Evolutionary conservation across 2,888 invertebrate species (phyloP).

Genomic region (Chrysopilus asiliformis): DNA sequence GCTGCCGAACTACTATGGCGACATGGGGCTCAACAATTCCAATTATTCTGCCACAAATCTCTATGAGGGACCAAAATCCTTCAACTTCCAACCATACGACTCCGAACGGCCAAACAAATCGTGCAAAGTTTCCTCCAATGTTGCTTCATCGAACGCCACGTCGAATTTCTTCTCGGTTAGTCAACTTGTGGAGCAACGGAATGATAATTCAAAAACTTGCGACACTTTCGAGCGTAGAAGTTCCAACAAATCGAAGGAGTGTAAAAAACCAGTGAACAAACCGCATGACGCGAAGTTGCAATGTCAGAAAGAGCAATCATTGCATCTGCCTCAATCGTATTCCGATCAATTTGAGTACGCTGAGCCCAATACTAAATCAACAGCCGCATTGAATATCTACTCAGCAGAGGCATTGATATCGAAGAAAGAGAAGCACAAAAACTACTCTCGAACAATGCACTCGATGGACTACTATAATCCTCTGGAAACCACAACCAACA

Average conservation of each 20-base stretch:
- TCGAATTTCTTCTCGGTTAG: slow-evolving; percentile 47
- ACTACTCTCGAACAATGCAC: slow-evolving; percentile 6
- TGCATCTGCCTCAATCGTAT: too few species aligned
- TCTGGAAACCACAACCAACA: background rate
- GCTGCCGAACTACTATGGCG: slow-evolving; percentile 39
- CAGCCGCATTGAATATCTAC: slow-evolving; percentile 13
- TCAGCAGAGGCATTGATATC: slow-evolving; percentile 20
- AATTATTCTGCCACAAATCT: slow-evolving; percentile 1
- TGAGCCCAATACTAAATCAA: background rate
- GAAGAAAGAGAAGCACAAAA: slow-evolving; percentile 14
- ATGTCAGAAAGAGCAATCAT: too few species aligned
- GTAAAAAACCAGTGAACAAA: background rate
- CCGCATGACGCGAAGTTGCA: too few species aligned
- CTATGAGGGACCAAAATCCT: background rate
- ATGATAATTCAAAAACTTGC: background rate
- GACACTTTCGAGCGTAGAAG: background rate
- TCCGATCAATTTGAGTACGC: background rate
- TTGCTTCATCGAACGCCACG: background rate
- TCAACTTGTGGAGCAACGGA: slow-evolving; percentile 41
- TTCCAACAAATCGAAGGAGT: slow-evolving; percentile 1
- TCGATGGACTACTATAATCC: slow-evolving; percentile 8
- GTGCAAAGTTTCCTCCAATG: background rate
- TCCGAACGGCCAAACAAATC: background rate
- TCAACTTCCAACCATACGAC: slow-evolving; percentile 13
- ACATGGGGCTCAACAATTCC: slow-evolving; percentile 37